These are phyloP conservation scores for Rhopalosiphum padi DNA, from an alignment of 1,140 invertebrate genomes.

Conservation along the genomic window DNA sequence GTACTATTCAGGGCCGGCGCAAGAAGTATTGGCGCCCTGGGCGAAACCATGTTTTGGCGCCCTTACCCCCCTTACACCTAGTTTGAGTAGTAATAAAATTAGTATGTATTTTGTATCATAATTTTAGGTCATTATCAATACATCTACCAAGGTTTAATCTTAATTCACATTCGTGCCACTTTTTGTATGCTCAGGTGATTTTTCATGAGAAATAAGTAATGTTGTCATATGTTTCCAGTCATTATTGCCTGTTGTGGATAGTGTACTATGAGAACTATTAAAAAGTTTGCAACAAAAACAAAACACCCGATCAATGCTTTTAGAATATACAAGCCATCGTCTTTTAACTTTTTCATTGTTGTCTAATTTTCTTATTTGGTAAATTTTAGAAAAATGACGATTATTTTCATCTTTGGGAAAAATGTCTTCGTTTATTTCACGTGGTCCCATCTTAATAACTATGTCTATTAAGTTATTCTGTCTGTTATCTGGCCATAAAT, in stretches of 20 bases:
- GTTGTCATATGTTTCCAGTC: constrained; percentile 29
- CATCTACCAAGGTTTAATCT: constrained; percentile 14
- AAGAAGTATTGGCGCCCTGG: too few relatives aligned
- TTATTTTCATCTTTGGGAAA: constrained; percentile 32
- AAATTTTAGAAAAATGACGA: constrained; percentile 42
- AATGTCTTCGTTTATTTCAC: neutral
- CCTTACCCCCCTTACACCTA: too few relatives aligned
- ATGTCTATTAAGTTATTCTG: neutral
- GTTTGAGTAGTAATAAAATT: too few relatives aligned
- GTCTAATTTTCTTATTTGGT: constrained; percentile 31
- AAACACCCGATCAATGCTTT: constrained; percentile 15
- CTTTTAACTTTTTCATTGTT: constrained; percentile 22
- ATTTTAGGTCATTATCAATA: constrained; percentile 29
- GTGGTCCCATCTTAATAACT: constrained; percentile 6
- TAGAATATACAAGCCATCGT: constrained; percentile 33
- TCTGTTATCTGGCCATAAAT: constrained; percentile 30
- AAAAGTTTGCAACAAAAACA: constrained; percentile 48
- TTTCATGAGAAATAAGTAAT: constrained; percentile 30
- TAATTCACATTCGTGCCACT: constrained; percentile 40
- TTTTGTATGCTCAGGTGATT: constrained; percentile 16
- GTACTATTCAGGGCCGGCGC: too few relatives aligned
- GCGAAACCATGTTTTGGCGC: too few relatives aligned
- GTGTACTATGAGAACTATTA: neutral
- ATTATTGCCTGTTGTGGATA: neutral
- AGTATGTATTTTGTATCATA: too few relatives aligned